Evolutionary conservation across 2,113 vertebrate genomes (phyloP).

Genomic region (Sturnus vulgaris): DNA sequence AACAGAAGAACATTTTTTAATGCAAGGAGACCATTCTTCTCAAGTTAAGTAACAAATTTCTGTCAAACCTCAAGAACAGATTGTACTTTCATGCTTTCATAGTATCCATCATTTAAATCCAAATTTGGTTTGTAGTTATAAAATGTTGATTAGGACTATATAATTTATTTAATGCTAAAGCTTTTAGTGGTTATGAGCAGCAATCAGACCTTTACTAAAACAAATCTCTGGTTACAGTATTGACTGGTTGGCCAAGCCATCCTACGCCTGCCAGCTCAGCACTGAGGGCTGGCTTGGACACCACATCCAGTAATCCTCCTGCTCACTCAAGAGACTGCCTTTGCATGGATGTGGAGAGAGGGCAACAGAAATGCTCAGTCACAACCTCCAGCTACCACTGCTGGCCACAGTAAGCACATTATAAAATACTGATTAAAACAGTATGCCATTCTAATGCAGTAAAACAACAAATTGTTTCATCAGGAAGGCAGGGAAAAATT

Average conservation of each 20-base stretch:
- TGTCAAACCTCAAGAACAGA: constrained; percentile 45
- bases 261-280: not conserved
- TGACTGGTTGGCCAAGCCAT: not conserved
- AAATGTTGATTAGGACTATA: constrained; percentile 17
- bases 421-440: not conserved
- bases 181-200: constrained; percentile 32
- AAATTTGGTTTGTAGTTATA: constrained; percentile 47
- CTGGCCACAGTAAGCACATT: not conserved
- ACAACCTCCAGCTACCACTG: not conserved
- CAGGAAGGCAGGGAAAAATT: not conserved
- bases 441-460: fast-evolving
- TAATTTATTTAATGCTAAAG: constrained; percentile 46
- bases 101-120: not conserved
- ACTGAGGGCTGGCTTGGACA: not conserved
- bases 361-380: not conserved
- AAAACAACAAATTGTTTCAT: not conserved
- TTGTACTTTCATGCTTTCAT: not conserved
- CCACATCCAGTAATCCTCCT: not conserved
- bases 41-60: constrained; percentile 20
- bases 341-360: not conserved
- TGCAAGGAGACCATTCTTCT: not conserved
- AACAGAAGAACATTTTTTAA: not conserved
- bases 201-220: not conserved
- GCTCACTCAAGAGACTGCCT: not conserved
- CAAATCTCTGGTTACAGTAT: not conserved